Evolutionary conservation across 2,797 vertebrate genomes (phyloP).

Genomic region (Pachyuromys duprasi): DNA sequence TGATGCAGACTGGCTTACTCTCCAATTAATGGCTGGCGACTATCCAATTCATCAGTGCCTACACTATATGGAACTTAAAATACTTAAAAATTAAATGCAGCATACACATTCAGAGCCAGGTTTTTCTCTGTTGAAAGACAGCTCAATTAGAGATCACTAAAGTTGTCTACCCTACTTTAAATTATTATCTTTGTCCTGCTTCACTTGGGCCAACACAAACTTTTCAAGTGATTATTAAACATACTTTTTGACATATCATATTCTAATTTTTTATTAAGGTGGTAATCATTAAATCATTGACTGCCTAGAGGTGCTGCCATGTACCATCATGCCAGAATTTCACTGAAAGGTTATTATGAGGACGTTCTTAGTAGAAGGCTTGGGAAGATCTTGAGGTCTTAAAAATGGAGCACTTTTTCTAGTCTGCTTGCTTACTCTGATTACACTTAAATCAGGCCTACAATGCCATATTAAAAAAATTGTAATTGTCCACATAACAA

Average conservation of each 20-base stretch:
- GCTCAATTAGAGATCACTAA: neutral
- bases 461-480: neutral
- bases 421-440: too few species aligned
- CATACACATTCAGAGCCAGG: neutral
- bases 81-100: neutral
- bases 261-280: neutral
- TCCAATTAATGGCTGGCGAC: neutral
- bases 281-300: neutral
- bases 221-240: neutral
- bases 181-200: neutral
- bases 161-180: neutral
- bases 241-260: neutral
- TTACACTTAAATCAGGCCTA: neutral
- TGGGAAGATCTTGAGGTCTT: neutral
- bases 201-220: neutral
- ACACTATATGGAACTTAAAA: neutral
- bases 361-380: neutral
- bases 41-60: neutral
- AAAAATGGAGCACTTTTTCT: neutral
- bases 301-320: neutral
- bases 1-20: neutral
- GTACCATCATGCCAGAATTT: neutral
- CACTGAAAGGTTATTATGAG: neutral
- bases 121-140: neutral
- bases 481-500: neutral